These are phyloP conservation scores for Dendrolimus pini DNA, from an alignment of 2,888 invertebrate genomes.

Conservation along the genomic window DNA sequence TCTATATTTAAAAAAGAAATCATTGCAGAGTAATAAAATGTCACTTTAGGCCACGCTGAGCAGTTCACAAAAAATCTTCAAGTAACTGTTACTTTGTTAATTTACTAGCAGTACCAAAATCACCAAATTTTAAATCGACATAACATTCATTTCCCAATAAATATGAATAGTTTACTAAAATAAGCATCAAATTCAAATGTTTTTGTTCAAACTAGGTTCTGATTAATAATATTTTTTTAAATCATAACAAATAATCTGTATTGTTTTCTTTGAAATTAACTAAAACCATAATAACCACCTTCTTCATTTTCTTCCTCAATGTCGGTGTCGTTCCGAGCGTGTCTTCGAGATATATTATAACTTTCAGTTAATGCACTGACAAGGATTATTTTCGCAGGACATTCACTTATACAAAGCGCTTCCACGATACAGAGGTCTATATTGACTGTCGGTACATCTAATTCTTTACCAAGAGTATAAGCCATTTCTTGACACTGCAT, in stretches of 20 bases:
- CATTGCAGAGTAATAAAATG: background rate
- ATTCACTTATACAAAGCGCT: conserved; percentile 43
- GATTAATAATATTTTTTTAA: no score
- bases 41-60: no score
- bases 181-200: no score
- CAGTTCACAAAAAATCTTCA: no score
- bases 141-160: no score
- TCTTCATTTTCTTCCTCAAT: conserved; percentile 19
- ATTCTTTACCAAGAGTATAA: conserved; percentile 50
- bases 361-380: conserved; percentile 41
- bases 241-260: no score
- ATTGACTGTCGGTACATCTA: conserved; percentile 62
- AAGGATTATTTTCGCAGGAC: conserved; percentile 36
- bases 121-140: no score
- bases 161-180: no score
- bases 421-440: conserved; percentile 70
- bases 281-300: background rate
- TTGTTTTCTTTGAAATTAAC: no score
- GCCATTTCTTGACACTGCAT: conserved; percentile 57
- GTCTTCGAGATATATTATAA: conserved; percentile 31
- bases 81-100: no score
- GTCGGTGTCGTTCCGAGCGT: conserved; percentile 21
- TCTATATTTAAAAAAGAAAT: conserved; percentile 24
- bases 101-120: no score
- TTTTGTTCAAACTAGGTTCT: no score